A percentile compares a stretch with the other conserved stretches of the same genome.
Evolutionary conservation across 2,113 vertebrate species (phyloP).

Genomic region (Erythrolamprus reginae): DNA sequence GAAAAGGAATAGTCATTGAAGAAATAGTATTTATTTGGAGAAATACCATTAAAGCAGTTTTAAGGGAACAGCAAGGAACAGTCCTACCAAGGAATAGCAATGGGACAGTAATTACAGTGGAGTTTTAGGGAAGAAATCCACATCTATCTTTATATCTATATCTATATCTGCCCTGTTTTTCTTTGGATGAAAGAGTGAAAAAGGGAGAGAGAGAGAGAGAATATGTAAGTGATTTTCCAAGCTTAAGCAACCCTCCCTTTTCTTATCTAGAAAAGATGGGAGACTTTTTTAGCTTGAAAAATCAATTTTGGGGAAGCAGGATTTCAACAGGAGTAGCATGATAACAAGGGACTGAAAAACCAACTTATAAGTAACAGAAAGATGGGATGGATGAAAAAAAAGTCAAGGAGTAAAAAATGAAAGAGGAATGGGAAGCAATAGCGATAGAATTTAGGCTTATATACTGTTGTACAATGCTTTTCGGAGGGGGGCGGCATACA

Average conservation of each 20-base stretch:
- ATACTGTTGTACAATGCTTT: not conserved
- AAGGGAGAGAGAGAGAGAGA: not conserved
- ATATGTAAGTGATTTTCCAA: no score
- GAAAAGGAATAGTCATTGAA: not conserved
- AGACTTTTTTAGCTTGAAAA: not conserved
- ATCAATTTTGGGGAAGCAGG: not conserved
- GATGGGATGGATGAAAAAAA: not conserved
- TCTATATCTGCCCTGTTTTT: not conserved
- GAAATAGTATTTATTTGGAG: not conserved
- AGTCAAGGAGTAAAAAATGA: not conserved
- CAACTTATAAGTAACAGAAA: not conserved
- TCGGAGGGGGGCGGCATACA: no score
- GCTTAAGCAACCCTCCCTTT: no score
- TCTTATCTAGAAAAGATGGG: not conserved
- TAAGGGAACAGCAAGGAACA: not conserved
- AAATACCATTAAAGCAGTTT: not conserved
- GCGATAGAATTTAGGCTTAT: not conserved
- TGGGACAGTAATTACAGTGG: not conserved
- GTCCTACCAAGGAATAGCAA: not conserved
- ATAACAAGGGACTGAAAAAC: not conserved
- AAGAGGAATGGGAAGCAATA: not conserved
- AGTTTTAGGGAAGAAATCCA: not conserved
- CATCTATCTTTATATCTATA: not conserved
- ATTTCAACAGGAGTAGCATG: not conserved
- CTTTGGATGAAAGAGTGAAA: not conserved